These are phyloP conservation scores for Montipora efflorescens DNA, from an alignment of 64 coral and sea anemone genomes.

Conservation along the genomic window DNA sequence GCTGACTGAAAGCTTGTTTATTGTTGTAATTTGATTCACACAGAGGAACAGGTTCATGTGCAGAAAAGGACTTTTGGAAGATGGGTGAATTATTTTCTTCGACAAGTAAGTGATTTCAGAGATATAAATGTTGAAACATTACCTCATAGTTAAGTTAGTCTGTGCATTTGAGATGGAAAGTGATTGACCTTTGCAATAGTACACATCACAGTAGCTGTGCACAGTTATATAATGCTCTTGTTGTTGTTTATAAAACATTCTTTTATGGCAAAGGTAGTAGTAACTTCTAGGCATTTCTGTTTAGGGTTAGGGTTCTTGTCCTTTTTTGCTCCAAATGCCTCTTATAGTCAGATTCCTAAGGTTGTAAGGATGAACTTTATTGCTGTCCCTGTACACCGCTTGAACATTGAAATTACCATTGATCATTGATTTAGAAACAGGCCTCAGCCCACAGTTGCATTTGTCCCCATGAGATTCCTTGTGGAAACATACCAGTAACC, in stretches of 20 bases:
- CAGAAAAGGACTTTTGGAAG: conserved; percentile 91
- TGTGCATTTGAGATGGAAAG: not conserved
- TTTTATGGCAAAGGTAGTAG: not conserved
- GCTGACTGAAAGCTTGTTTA: not conserved
- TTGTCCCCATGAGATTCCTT: too few species aligned
- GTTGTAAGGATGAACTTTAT: too few species aligned
- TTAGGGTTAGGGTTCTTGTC: too few species aligned
- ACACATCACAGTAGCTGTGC: not conserved
- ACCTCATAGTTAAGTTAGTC: not conserved
- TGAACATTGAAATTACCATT: not conserved
- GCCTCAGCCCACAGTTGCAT: too few species aligned
- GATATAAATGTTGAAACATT: not conserved
- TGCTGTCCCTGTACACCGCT: too few species aligned
- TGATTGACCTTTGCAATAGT: not conserved
- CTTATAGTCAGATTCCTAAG: too few species aligned
- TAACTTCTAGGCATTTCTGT: too few species aligned
- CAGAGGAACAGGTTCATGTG: conserved; percentile 86
- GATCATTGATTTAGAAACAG: too few species aligned
- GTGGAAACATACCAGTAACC: too few species aligned
- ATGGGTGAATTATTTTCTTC: conserved; percentile 87
- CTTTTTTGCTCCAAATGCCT: too few species aligned
- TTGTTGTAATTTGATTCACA: not conserved
- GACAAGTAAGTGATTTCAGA: conserved; percentile 53
- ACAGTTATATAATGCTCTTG: not conserved
- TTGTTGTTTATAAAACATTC: not conserved